Conservation (phyloP, 2,113 vertebrate species). For the Pelusios castaneus region DNA sequence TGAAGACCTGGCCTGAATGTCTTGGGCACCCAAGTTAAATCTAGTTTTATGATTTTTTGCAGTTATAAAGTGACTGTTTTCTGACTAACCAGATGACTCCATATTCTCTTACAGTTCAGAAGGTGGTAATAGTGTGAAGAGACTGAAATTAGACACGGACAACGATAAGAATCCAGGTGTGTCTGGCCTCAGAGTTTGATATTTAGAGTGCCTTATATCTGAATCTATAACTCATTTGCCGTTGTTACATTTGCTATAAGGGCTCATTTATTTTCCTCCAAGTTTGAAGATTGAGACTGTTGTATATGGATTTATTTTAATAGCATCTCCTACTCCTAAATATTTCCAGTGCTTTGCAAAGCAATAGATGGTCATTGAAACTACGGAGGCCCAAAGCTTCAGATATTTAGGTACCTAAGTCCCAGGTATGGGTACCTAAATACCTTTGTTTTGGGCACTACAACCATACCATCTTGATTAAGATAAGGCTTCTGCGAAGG, state of each 20-base stretch:
- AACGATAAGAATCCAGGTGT: constrained; percentile 78
- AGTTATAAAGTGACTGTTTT: neutral
- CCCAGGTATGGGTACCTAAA: neutral
- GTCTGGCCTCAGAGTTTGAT: neutral
- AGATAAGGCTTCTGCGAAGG: neutral
- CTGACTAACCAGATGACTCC: constrained; percentile 25
- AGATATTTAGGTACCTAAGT: neutral
- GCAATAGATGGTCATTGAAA: neutral
- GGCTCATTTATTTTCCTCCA: neutral
- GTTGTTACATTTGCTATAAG: neutral
- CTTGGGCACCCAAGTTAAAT: neutral
- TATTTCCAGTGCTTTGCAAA: neutral
- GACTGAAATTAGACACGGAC: constrained; percentile 87
- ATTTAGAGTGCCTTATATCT: neutral
- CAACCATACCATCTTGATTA: neutral
- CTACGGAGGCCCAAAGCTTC: neutral
- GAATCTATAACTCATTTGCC: neutral
- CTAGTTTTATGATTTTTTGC: neutral
- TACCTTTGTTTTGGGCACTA: neutral
- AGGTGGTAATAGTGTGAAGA: constrained; percentile 90
- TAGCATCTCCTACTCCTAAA: neutral
- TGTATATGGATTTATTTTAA: no score
- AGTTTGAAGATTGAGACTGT: neutral
- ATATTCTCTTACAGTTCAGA: constrained; percentile 84
- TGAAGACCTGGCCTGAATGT: neutral